A percentile compares a stretch with the other conserved stretches of the same genome.
These are phyloP conservation scores for Pseudorhombus dupliciocellatus DNA, from an alignment of 2,113 vertebrate genomes.

Conservation along the genomic window DNA sequence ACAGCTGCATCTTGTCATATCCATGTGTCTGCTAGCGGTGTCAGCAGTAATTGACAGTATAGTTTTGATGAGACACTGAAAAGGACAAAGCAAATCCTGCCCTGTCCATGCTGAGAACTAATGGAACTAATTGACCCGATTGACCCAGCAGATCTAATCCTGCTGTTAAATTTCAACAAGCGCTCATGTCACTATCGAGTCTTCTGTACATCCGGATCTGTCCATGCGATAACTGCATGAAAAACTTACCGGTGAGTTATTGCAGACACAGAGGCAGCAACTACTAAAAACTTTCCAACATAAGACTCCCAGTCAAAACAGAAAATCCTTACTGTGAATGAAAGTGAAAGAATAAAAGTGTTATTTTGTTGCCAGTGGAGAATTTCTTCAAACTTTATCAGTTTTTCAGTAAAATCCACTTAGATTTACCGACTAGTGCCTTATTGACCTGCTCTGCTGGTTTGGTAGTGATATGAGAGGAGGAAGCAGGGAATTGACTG, in stretches of 20 bases:
- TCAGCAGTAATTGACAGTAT: slow-evolving; percentile 31
- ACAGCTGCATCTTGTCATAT: not conserved
- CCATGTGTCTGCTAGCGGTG: slow-evolving; percentile 5
- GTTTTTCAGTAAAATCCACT: not conserved
- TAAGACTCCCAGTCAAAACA: too few species aligned
- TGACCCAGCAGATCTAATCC: slow-evolving; percentile 41
- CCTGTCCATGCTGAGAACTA: slow-evolving; percentile 38
- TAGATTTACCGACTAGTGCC: not conserved
- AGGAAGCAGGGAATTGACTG: slow-evolving; percentile 59
- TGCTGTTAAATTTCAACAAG: slow-evolving; percentile 53
- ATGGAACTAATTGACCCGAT: slow-evolving; percentile 53
- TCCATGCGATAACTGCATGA: not conserved
- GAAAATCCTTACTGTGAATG: too few species aligned
- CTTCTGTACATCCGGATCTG: not conserved
- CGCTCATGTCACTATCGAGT: slow-evolving; percentile 19
- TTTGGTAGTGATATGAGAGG: slow-evolving; percentile 39
- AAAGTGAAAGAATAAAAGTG: not conserved
- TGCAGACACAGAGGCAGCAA: not conserved
- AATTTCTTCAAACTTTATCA: too few species aligned
- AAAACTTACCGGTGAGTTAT: not conserved
- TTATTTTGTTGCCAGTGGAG: too few species aligned
- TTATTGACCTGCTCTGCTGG: slow-evolving; percentile 26
- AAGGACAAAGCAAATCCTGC: slow-evolving; percentile 49
- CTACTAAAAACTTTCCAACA: too few species aligned
- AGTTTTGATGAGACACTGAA: slow-evolving; percentile 60